Base-by-base conservation (phyloP, 2,113 vertebrate genomes). In the Neopipo cinnamomea region DNA sequence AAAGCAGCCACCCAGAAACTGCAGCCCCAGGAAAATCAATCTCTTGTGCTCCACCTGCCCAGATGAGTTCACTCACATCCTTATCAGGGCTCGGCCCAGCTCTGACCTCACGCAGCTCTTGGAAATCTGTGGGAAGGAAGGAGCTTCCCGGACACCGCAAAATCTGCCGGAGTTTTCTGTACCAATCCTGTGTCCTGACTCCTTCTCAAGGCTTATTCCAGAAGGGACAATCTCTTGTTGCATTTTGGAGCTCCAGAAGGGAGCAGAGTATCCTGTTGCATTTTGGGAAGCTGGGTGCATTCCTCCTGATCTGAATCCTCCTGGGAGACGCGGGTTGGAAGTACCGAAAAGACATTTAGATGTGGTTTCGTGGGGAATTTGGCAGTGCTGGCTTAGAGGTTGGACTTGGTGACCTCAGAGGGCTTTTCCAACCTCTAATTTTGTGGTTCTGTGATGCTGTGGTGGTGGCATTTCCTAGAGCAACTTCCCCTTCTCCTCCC, bases 121-220 rank as follows among this genome's bases (percentile, higher is more conserved):
- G 80, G 65, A 74, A 50, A 2, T 23, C 46, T 41, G 27, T 1
- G 37, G 75, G 91, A 52, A 83, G 59, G 41, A 72, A 1, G 39
- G 31, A 93, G 12, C 14, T 88, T 70, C 33, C 18, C 9, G 78
- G 88, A 61, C 13, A 0, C 9, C 21, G n/a, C 15, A 9, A 49
- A 62, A 61, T 50, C 37, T 52, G 3, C 14, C 22, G 1, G 5
- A 0, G 52, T 93, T 52, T 56, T 20, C 62, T 67, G 2, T 33
- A 17, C 12, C 22, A 2, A 2, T 18, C 22, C 41, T 46, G 0
- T 0, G 1, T 52, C 39, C 11, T 46, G 3, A 15, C 33, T 39
- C 35, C 25, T 9, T 66, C 14, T 53, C 63, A 2, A 24, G 42
- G 25, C 2, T 56, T 72, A 10, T 46, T 70, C n/a, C 73, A 17